These are phyloP conservation scores for Catotricha subobsoleta DNA, from an alignment of 2,888 invertebrate genomes.

Conservation along the genomic window DNA sequence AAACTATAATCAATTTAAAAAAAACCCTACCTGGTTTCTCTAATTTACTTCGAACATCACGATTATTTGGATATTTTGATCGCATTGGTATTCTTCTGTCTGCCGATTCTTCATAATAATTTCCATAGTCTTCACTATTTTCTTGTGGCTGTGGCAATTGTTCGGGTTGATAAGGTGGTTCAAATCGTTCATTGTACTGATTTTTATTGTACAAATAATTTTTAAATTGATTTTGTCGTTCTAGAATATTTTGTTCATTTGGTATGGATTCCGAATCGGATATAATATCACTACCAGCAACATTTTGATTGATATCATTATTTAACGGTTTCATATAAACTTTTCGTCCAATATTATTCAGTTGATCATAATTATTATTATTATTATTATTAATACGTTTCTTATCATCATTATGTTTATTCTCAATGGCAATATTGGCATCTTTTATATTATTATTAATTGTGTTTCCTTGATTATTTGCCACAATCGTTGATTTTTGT, in stretches of 20 bases:
- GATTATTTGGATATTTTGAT: conserved; percentile 25
- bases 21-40: conserved; percentile 7
- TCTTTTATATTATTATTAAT: conserved; percentile 1
- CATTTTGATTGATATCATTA: too few species aligned
- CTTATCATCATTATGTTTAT: conserved; percentile 1
- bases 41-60: conserved; percentile 25
- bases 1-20: too few species aligned
- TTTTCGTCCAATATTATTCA: neutral
- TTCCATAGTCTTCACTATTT: conserved; percentile 20
- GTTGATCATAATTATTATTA: neutral
- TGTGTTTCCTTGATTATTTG: neutral
- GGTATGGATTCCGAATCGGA: neutral
- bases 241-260: neutral
- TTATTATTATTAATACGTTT: neutral
- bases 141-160: conserved; percentile 1
- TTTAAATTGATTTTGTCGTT: conserved; percentile 1
- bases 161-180: neutral
- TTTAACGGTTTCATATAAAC: neutral
- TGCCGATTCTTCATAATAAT: conserved; percentile 20
- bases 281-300: too few species aligned
- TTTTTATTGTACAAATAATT: neutral
- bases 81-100: conserved; percentile 19
- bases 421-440: neutral
- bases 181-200: neutral
- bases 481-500: neutral